Percentiles rank a stretch among this genome's conserved stretches.
These are phyloP conservation scores for Synanthedon andrenaeformis DNA, from an alignment of 2,888 invertebrate genomes.

Conservation along the genomic window DNA sequence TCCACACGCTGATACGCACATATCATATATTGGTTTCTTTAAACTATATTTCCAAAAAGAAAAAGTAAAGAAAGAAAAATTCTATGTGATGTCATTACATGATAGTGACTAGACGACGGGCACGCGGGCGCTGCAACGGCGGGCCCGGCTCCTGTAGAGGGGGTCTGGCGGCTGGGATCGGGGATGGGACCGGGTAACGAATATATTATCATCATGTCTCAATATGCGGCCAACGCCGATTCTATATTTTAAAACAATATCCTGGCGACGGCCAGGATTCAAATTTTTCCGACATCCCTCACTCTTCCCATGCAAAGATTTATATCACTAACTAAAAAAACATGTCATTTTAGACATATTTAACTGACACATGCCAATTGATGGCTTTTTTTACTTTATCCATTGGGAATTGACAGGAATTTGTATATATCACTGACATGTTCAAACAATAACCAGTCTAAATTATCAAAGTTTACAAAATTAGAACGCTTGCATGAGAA, in stretches of 20 bases:
- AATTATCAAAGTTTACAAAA: too few species aligned
- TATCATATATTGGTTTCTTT: constrained; percentile 59
- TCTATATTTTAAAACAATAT: neutral
- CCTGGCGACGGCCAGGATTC: too few species aligned
- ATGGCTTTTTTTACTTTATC: too few species aligned
- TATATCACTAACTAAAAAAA: too few species aligned
- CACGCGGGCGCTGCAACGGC: constrained; percentile 32
- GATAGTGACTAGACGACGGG: constrained; percentile 44
- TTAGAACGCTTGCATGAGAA: too few species aligned
- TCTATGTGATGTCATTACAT: constrained; percentile 64
- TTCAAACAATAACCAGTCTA: too few species aligned
- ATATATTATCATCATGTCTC: constrained; percentile 18
- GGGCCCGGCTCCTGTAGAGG: constrained; percentile 40
- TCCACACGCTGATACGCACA: constrained; percentile 67
- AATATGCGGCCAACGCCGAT: constrained; percentile 7
- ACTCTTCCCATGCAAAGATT: too few species aligned
- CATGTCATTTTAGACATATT: too few species aligned
- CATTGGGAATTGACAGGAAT: too few species aligned
- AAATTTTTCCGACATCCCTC: too few species aligned
- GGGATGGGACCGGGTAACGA: constrained; percentile 33
- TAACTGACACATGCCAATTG: too few species aligned
- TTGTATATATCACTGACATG: too few species aligned
- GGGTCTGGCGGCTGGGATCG: constrained; percentile 30
- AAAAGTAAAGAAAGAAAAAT: constrained; percentile 49
- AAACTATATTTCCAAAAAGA: constrained; percentile 58